phyloP scores from a whole-genome alignment of 2,797 vertebrate genomes.

The Aphelocoma californica region DNA sequence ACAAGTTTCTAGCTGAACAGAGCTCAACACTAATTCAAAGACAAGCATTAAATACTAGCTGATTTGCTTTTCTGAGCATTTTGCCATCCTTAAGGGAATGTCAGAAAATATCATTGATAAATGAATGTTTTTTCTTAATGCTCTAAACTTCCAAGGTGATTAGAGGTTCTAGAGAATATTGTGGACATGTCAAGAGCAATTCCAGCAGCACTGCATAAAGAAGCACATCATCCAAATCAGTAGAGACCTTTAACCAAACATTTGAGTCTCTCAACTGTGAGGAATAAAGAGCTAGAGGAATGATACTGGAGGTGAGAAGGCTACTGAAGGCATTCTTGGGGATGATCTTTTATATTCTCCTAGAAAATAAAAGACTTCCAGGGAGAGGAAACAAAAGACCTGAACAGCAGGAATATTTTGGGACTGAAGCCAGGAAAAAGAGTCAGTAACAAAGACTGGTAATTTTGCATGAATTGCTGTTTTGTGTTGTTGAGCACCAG shows the following conservation, averaged over 20 bases:
- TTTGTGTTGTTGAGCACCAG: slow-evolving; percentile 72
- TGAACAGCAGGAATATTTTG: slow-evolving; percentile 74
- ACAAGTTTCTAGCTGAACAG: not conserved
- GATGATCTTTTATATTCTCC: slow-evolving; percentile 54
- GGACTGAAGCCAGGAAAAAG: slow-evolving; percentile 71
- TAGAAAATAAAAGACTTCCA: slow-evolving; percentile 57
- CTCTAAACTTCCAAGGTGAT: not conserved
- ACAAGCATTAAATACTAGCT: not conserved
- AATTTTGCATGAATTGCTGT: slow-evolving; percentile 77
- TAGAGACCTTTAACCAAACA: not conserved
- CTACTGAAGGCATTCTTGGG: slow-evolving; percentile 29
- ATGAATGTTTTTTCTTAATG: not conserved
- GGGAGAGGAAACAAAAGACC: slow-evolving; percentile 71
- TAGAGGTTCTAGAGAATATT: not conserved
- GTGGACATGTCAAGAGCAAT: not conserved
- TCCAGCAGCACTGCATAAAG: not conserved
- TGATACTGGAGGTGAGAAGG: slow-evolving; percentile 13
- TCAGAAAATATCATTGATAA: not conserved
- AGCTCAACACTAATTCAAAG: not conserved
- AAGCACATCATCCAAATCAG: not conserved
- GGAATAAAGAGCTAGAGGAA: not conserved
- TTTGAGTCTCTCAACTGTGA: not conserved
- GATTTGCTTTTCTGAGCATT: not conserved
- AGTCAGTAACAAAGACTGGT: slow-evolving; percentile 73
- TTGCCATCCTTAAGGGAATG: not conserved